These are phyloP conservation scores for Heloderma charlesbogerti DNA, from an alignment of 2,113 vertebrate genomes.

Conservation along the genomic window DNA sequence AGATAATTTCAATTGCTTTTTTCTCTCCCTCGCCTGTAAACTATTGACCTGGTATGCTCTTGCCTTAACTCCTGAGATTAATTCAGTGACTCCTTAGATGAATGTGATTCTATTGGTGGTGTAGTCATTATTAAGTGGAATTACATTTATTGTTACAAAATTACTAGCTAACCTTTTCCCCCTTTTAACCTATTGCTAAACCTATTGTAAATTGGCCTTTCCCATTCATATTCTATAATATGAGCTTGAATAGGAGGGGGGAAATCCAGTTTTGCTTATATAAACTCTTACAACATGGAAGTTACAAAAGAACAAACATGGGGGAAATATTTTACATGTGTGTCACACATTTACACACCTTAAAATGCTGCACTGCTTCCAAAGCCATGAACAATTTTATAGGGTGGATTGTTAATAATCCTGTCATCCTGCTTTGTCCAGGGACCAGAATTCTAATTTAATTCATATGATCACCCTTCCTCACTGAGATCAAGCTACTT, in stretches of 20 bases:
- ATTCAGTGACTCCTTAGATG: background rate
- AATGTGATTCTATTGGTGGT: background rate
- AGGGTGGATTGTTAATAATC: no score
- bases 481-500: background rate
- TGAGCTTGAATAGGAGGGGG: background rate
- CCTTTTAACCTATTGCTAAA: background rate
- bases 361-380: background rate
- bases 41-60: background rate
- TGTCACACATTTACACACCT: background rate
- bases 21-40: no score
- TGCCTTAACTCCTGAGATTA: background rate
- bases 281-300: background rate
- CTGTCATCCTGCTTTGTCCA: no score
- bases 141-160: background rate
- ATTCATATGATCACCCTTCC: background rate
- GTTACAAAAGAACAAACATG: background rate
- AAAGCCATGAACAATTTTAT: no score
- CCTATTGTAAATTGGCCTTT: background rate
- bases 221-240: background rate
- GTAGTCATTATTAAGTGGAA: background rate
- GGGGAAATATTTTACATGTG: background rate
- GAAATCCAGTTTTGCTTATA: background rate
- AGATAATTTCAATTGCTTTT: no score
- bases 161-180: background rate
- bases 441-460: no score